Conservation (phyloP, 2,797 vertebrate species). For the Clamator glandarius region DNA sequence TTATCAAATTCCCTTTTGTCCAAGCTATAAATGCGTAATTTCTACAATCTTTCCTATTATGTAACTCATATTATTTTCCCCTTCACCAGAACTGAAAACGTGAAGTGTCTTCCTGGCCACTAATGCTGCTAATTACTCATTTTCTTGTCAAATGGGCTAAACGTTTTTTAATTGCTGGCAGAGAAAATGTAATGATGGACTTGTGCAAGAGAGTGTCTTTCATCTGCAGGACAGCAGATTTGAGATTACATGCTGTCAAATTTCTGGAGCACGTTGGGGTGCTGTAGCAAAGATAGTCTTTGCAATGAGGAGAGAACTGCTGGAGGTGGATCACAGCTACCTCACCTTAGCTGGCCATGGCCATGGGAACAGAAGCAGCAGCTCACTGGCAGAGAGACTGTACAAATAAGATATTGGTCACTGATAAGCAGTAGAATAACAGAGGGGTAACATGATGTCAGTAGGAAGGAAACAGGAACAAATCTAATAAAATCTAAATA, state of each 20-base stretch:
- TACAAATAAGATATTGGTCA: not conserved
- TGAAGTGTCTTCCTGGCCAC: not conserved
- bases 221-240: not conserved
- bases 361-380: not conserved
- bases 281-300: not conserved
- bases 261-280: not conserved
- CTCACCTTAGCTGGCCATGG: not conserved
- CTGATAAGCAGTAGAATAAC: not conserved
- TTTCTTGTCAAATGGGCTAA: conserved; percentile 10
- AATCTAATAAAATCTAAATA: not conserved
- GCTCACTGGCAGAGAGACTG: not conserved
- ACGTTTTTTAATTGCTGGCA: not conserved
- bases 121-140: not conserved
- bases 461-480: not conserved
- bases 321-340: not conserved
- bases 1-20: not conserved
- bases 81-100: not conserved
- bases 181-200: not conserved
- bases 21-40: not conserved
- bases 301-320: not conserved
- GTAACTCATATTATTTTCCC: not conserved
- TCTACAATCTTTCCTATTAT: not conserved
- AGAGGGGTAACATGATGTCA: not conserved
- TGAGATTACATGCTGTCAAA: conserved; percentile 23
- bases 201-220: not conserved